These are phyloP conservation scores for Drosophila nigrodunni DNA, from an alignment of 1,140 invertebrate species.

Conservation along the genomic window DNA sequence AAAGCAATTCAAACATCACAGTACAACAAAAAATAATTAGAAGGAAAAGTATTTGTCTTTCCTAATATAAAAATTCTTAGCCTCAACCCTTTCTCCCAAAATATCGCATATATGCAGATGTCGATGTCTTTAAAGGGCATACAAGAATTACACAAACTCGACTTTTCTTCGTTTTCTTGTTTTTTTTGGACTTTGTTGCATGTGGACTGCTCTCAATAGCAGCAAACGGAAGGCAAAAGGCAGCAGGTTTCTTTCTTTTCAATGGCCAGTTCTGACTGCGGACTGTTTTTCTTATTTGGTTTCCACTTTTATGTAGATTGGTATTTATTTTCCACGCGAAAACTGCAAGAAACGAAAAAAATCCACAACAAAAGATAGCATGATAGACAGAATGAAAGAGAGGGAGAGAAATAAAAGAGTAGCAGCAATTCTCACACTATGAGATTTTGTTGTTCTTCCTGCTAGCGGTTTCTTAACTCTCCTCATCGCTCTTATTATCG, in stretches of 20 bases:
- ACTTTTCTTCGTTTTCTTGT: neutral
- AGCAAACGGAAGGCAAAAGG: conserved; percentile 40
- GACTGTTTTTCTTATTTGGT: conserved; percentile 79
- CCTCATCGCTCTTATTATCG: conserved; percentile 81
- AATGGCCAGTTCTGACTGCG: conserved; percentile 54
- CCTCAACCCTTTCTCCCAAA: no score
- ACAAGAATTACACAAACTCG: no score
- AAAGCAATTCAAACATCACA: no score
- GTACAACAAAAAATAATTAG: no score
- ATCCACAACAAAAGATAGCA: conserved; percentile 18
- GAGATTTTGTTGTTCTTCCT: conserved; percentile 40
- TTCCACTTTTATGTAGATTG: conserved; percentile 83
- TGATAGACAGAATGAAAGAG: conserved; percentile 4
- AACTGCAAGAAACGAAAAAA: conserved; percentile 54
- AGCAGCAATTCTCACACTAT: conserved; percentile 72
- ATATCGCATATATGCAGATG: no score
- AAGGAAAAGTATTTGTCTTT: no score
- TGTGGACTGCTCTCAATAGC: conserved; percentile 60
- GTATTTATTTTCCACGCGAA: conserved; percentile 82
- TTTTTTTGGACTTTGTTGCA: conserved; percentile 45
- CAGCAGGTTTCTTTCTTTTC: conserved; percentile 66
- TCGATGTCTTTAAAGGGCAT: no score
- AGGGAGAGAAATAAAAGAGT: conserved; percentile 22
- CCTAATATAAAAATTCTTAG: no score
- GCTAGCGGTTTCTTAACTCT: conserved; percentile 65